Evolutionary conservation across 2,888 invertebrate species (phyloP), one percentile per base, ranked within the genome.

Genomic region (Scrobipalpa atriplicella): DNA sequence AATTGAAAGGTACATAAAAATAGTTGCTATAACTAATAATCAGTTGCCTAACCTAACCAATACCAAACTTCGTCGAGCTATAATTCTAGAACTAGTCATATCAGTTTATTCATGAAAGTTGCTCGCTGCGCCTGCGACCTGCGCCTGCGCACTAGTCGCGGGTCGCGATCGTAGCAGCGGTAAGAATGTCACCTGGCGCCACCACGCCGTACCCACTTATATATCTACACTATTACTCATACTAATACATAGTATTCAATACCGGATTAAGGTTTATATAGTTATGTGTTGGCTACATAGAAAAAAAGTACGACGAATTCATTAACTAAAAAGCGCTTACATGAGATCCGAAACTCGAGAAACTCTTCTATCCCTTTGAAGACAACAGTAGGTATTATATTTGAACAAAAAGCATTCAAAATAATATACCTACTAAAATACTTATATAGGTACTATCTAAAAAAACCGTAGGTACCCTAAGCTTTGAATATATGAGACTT

Each of bases 61-160:
- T 13, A 43, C 13, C 9, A 6, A 58, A n/a, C 43, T 43, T 16
- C 10, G 16, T 16, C 16, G 7, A 16, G 16, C 10, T 36, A 11
- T 43, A 11, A 18, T 63, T 16, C 83, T 85, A 80, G 80, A 87
- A 86, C 85, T 81, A 86, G 86, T 84, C n/a, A n/a, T n/a, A n/a
- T n/a, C 84, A 76, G 87, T 86, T 87, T 88, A 89, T 89, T 89
- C 89, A 90, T 87, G 91, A 90, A 91, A 91, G 91, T 91, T 89
- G 90, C 85, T 85, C 85, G 8, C 81, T 79, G 80, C 73, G 75
- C 76, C 76, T 72, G 78, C 76, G 78, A 13, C 85, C 81, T 79
- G 80, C 73, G 75, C 76, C 62, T 73, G 78, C 76, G 78, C 73
- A 78, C 77, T 78, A 73, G 54, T 11, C 7, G 58, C 6, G 52